Conservation (phyloP, 2,113 vertebrate genomes). For the Paratilapia polleni region DNA sequence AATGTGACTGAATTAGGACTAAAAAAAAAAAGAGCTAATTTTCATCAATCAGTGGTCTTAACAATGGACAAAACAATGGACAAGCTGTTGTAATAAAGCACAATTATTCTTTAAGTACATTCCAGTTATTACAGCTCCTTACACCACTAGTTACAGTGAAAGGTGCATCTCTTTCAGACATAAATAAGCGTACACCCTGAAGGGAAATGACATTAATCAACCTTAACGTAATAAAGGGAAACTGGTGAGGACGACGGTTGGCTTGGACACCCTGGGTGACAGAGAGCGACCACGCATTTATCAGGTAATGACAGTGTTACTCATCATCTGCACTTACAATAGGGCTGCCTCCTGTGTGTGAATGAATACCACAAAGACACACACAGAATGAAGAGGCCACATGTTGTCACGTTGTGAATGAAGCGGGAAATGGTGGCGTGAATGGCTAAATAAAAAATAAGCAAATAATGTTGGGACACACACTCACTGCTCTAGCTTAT, state of each 20-base stretch:
- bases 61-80: neutral
- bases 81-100: neutral
- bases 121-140: neutral
- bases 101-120: neutral
- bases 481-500: neutral
- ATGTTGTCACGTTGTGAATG: slow-evolving; percentile 16
- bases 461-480: neutral
- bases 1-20: neutral
- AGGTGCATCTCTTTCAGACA: neutral
- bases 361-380: neutral
- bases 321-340: slow-evolving; percentile 30
- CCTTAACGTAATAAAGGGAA: slow-evolving; percentile 45
- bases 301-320: slow-evolving; percentile 49
- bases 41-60: neutral
- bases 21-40: too few relatives aligned
- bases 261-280: slow-evolving; percentile 3
- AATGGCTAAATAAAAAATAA: neutral
- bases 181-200: neutral
- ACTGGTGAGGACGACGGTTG: slow-evolving; percentile 19
- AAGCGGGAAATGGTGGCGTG: slow-evolving; percentile 12
- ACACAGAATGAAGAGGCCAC: neutral
- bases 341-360: neutral
- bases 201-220: slow-evolving; percentile 3
- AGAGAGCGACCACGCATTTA: neutral
- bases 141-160: neutral